Conservation (phyloP, 2,113 vertebrate genomes). For the Cheirogaleus medius region DNA sequence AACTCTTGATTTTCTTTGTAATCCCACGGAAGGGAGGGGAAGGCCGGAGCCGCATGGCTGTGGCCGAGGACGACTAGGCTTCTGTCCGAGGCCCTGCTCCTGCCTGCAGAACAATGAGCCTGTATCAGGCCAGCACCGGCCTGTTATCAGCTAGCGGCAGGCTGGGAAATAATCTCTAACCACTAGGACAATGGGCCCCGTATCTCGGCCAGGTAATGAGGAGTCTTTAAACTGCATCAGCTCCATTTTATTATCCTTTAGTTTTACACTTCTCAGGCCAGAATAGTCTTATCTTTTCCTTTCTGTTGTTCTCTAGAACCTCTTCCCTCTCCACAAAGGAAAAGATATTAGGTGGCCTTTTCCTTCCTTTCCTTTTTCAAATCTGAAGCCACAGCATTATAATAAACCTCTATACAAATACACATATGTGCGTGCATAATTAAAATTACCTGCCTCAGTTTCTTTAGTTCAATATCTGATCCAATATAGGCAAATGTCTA, state of each 20-base stretch:
- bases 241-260: slow-evolving; percentile 74
- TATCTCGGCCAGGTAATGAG: slow-evolving; percentile 78
- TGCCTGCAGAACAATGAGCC: slow-evolving; percentile 63
- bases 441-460: slow-evolving; percentile 45
- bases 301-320: slow-evolving; percentile 48
- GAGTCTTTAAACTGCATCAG: slow-evolving; percentile 72
- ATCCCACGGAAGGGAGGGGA: neutral
- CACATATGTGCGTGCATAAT: neutral
- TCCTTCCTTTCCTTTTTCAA: neutral
- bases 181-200: slow-evolving; percentile 49
- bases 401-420: slow-evolving; percentile 41
- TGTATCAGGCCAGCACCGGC: slow-evolving; percentile 10
- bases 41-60: neutral
- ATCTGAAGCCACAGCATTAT: slow-evolving; percentile 43
- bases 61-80: neutral
- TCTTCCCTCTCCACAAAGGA: slow-evolving; percentile 2
- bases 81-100: neutral
- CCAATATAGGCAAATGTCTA: neutral
- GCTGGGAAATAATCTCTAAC: slow-evolving; percentile 75
- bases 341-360: slow-evolving; percentile 68
- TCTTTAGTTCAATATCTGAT: slow-evolving; percentile 3
- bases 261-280: slow-evolving; percentile 70
- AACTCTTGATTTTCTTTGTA: slow-evolving; percentile 34
- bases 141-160: slow-evolving; percentile 79
- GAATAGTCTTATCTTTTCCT: slow-evolving; percentile 73